Evolutionary conservation across 2,888 invertebrate genomes (phyloP), one percentile per base, ranked within the genome.

Genomic region (Brenthis daphne): DNA sequence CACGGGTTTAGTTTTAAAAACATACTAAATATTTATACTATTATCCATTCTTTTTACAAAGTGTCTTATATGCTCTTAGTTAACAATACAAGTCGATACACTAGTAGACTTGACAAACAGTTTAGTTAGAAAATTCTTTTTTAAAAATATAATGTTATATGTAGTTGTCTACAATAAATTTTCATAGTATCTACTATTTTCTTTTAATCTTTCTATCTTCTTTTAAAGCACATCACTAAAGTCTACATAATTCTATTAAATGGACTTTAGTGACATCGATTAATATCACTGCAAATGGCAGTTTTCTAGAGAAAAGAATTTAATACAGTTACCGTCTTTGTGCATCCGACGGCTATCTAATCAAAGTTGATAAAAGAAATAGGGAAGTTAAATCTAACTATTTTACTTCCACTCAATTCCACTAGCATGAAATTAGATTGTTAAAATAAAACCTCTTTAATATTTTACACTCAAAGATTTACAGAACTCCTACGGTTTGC

Each of bases 311-410:
- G 37, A 43, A 54, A 54, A 63, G 24, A 51, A 51, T 43, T 63
- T 63, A 24, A 63, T 43, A 43, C 53, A 14, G 53, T 53, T 53
- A 43, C 37, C 54, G 37, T 63, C 63, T 43, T 33, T 63, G 24
- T 63, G 63, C 63, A 54, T 63, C 53, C 53, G 53, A 51, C 53
- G 63, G 63, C 53, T 54, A 63, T 51, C 37, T 63, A 54, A 51
- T 63, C 20, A 54, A 63, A 51, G 20, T 24, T 53, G 37, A 43
- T 63, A 63, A 54, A 53, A 54, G 48, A 60, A 60, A 33, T 50
- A 60, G 60, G n/a, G n/a, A 29, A 16, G 29, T 60, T 50, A 60
- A 60, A 33, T 60, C 29, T 58, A 58, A 58, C 58, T 24, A 29
- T 58, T 48, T 29, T n/a, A 50, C 12, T 60, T 50, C 29, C 12